A percentile compares a stretch with the other conserved stretches of the same genome.
Conservation (phyloP, 2,113 vertebrate species). For the Andinoacara biseriatus region DNA sequence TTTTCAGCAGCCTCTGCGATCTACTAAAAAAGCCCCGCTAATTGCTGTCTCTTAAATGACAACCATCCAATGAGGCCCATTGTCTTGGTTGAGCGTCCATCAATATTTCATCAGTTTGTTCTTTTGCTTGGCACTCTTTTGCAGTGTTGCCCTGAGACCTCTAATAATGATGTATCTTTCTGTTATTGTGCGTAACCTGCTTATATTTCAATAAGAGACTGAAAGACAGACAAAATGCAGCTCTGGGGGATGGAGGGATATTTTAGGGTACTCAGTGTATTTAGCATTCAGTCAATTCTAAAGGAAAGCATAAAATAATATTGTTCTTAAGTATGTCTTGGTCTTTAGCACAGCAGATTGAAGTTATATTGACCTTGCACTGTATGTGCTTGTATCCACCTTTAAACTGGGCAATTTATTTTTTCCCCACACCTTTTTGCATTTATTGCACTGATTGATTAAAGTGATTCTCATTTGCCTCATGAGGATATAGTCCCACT, state of each 20-base stretch:
- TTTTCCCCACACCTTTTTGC: constrained; percentile 4
- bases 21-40: constrained; percentile 41
- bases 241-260: neutral
- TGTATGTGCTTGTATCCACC: neutral
- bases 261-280: neutral
- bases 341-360: neutral
- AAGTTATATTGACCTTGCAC: neutral
- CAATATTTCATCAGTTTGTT: constrained; percentile 61
- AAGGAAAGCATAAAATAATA: neutral
- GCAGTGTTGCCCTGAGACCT: constrained; percentile 8
- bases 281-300: neutral
- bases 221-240: neutral
- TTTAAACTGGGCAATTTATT: neutral
- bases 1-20: constrained; percentile 44
- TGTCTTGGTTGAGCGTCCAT: constrained; percentile 51
- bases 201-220: constrained; percentile 32
- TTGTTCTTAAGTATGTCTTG: neutral
- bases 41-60: constrained; percentile 60
- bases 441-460: constrained; percentile 32
- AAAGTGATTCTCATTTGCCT: constrained; percentile 37
- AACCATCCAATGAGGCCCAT: constrained; percentile 48
- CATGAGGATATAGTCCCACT: constrained; percentile 13
- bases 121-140: constrained; percentile 46
- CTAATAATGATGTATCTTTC: constrained; percentile 40
- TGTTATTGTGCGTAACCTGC: constrained; percentile 5